Evolutionary conservation across 1,140 invertebrate genomes (phyloP).

Genomic region (Arion vulgaris): DNA sequence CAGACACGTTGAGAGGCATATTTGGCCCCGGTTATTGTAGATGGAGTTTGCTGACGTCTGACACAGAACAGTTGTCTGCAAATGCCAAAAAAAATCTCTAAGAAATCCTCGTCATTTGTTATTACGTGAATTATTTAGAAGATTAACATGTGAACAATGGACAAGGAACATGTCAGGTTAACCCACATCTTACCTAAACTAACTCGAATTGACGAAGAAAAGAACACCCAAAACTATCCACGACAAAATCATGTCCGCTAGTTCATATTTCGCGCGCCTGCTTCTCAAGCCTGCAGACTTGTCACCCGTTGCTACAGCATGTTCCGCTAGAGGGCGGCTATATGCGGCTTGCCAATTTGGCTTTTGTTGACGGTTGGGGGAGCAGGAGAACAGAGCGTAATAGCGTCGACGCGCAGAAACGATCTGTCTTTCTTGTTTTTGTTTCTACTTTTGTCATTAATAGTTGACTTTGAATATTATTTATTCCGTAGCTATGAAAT

Average conservation of each 20-base stretch:
- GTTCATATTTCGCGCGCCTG: conserved; percentile 27
- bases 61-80: neutral
- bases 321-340: conserved; percentile 12
- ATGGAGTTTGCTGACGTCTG: neutral
- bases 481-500: neutral
- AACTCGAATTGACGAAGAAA: neutral
- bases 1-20: neutral
- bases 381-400: neutral
- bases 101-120: neutral
- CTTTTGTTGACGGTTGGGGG: neutral
- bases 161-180: neutral
- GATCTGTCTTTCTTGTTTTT: neutral
- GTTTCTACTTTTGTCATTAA: neutral
- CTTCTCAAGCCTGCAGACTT: neutral
- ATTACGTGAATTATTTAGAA: neutral
- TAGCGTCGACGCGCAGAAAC: neutral
- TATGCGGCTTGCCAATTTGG: neutral
- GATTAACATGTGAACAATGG: neutral
- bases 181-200: neutral
- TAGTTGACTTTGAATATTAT: neutral
- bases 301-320: conserved; percentile 3
- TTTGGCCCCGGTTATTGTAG: neutral
- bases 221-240: neutral
- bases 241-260: neutral
- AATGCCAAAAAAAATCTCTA: neutral